A percentile compares a stretch with the other conserved stretches of the same genome.
Conservation (phyloP, 2,797 vertebrate species). For the Paedocypris micromegethes region DNA sequence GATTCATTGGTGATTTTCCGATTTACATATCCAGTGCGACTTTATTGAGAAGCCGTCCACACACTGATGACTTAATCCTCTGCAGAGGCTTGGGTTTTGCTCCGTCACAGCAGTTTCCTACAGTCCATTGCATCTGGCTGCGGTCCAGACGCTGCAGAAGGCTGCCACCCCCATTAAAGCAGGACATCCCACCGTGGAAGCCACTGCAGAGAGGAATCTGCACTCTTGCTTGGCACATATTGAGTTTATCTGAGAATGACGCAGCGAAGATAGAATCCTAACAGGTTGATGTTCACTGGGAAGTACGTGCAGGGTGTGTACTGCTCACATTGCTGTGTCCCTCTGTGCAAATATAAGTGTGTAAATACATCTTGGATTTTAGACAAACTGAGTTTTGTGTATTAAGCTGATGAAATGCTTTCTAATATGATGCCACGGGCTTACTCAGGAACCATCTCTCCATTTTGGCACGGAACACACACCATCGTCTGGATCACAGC, state of each 20-base stretch:
- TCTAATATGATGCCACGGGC: slow-evolving; percentile 21
- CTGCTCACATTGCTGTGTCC: neutral
- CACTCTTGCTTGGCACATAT: slow-evolving; percentile 26
- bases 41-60: neutral
- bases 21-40: neutral
- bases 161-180: slow-evolving; percentile 39
- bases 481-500: neutral
- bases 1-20: no score
- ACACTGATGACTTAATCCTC: slow-evolving; percentile 43
- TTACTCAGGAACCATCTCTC: neutral
- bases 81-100: slow-evolving; percentile 42
- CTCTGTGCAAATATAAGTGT: neutral
- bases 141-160: slow-evolving; percentile 48
- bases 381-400: neutral
- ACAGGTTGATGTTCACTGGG: no score
- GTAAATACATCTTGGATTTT: slow-evolving; percentile 6
- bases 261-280: neutral
- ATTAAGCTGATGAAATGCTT: slow-evolving; percentile 6
- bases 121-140: slow-evolving; percentile 45
- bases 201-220: slow-evolving; percentile 41
- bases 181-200: slow-evolving; percentile 39
- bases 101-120: slow-evolving; percentile 40
- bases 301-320: no score
- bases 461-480: slow-evolving; percentile 16
- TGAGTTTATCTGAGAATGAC: slow-evolving; percentile 23